Evolutionary conservation across 2,113 vertebrate genomes (phyloP), one percentile per base, ranked within the genome.

Genomic region (Uria aalge): DNA sequence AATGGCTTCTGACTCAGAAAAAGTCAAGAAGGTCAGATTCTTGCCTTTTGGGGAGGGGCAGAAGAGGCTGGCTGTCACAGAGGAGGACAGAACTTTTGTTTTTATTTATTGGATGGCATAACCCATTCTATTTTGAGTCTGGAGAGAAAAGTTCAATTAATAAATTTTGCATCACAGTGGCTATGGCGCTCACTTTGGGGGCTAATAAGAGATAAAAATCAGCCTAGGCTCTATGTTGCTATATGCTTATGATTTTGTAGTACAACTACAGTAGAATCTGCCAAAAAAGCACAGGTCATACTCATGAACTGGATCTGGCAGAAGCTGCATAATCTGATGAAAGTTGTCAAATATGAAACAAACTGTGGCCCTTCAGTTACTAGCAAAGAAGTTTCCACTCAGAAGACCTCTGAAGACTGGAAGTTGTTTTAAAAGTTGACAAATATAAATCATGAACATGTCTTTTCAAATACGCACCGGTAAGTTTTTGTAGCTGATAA

Each of bases 401-500:
- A 83, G 45, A 92, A 88, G 38, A 62, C 10, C 26, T 63, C 27
- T 48, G 62, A 60, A 67, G 71, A 34, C 29, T 8, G 3, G 16
- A 69, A 64, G 19, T 7, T 57, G 47, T 23, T 88, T 43, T 13
- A 55, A 27, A 63, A 64, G 62, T 12, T 78, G 68, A 11, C 12
- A 16, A n/a, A 29, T 15, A 11, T 14, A 45, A 72, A 26, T 20
- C 4, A 19, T 0, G 43, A 53, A 26, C 7, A 1, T 23, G 19
- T 55, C 30, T 68, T 59, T 12, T 38, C 62, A 45, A 18, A 62
- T 43, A 94, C 63, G 34, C 22, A 99, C 99, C 99, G 13, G 99
- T 99, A 59, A 99, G 98, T 88, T 98, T 99, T 38, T 99, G 98
- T 1, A 99, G 98, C 95, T 99, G 99, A 79, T 98, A 99, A 84